These are phyloP conservation scores for Helostoma temminkii DNA, from an alignment of 2,797 vertebrate species.

Conservation along the genomic window DNA sequence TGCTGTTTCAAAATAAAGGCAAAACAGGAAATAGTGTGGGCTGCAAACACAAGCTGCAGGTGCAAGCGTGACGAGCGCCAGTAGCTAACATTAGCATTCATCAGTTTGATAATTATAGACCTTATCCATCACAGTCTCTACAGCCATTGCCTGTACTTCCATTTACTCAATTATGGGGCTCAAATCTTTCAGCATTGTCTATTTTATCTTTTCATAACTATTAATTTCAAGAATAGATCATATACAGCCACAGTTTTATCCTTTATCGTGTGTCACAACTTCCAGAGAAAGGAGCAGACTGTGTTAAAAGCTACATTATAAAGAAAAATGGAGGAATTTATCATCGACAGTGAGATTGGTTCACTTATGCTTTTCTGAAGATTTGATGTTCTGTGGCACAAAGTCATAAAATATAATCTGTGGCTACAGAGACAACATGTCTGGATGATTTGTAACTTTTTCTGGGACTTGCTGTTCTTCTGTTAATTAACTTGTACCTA, in stretches of 20 bases:
- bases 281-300: too few relatives aligned
- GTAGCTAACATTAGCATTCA: slow-evolving; percentile 2
- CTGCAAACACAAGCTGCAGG: slow-evolving; percentile 16
- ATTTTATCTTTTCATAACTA: too few relatives aligned
- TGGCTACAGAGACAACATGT: too few relatives aligned
- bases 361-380: background rate
- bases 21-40: slow-evolving; percentile 53
- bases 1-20: background rate
- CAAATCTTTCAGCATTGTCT: background rate
- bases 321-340: too few relatives aligned
- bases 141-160: slow-evolving; percentile 8
- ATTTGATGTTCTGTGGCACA: background rate
- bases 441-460: too few relatives aligned
- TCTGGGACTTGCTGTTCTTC: too few relatives aligned
- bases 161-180: background rate
- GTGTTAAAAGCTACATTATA: too few relatives aligned
- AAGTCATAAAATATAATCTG: background rate
- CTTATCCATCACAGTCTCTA: background rate
- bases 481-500: too few relatives aligned
- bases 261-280: too few relatives aligned
- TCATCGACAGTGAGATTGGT: background rate
- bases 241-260: too few relatives aligned
- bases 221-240: too few relatives aligned
- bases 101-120: background rate
- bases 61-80: background rate